Conservation (phyloP, 2,797 vertebrate species). For the Arrhamphus sclerolepis region DNA sequence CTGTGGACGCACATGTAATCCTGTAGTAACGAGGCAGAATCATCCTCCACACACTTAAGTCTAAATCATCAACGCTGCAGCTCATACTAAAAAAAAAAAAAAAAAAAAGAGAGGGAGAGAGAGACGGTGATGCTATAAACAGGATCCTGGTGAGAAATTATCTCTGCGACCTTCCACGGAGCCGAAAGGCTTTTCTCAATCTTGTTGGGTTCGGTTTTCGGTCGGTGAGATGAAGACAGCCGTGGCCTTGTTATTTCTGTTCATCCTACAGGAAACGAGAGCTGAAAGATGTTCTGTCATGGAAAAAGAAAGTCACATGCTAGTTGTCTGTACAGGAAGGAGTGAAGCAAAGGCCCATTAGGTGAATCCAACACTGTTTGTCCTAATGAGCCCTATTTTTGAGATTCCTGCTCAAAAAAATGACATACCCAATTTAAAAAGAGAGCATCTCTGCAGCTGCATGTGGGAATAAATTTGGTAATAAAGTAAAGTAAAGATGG, state of each 20-base stretch:
- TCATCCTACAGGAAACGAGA: conserved; percentile 62
- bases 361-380: no score
- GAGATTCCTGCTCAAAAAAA: no score
- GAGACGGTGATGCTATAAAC: conserved; percentile 47
- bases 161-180: conserved; percentile 57
- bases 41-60: conserved; percentile 65
- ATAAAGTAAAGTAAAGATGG: no score
- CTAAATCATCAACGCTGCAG: conserved; percentile 56
- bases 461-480: no score
- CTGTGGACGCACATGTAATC: conserved; percentile 69
- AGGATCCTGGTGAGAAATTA: conserved; percentile 47
- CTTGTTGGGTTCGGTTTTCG: conserved; percentile 52
- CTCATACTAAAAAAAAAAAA: conserved; percentile 26
- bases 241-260: conserved; percentile 67
- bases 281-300: conserved; percentile 6
- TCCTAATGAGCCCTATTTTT: no score
- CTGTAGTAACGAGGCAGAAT: conserved; percentile 70
- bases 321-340: no score
- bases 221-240: conserved; percentile 50
- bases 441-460: no score
- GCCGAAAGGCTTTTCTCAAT: conserved; percentile 43
- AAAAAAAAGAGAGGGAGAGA: conserved; percentile 36
- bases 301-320: neutral
- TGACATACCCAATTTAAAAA: no score
- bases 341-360: no score